Evolutionary conservation across 2,113 vertebrate genomes (phyloP).

Genomic region (Mustela lutreola): DNA sequence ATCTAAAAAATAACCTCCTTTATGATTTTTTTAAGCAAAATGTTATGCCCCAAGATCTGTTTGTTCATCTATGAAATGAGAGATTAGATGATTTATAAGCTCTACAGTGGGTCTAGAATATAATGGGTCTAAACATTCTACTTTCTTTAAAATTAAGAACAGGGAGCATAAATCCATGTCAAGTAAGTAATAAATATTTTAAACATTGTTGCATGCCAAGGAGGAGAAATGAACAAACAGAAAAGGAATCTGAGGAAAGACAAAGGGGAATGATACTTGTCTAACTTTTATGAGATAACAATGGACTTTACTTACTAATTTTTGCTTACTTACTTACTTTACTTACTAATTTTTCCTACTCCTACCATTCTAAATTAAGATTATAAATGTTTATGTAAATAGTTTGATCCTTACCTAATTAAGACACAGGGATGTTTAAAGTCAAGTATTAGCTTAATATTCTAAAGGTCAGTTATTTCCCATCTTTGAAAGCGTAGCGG

Average conservation of each 20-base stretch:
- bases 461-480: neutral
- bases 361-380: neutral
- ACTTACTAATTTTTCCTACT: neutral
- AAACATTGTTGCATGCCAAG: neutral
- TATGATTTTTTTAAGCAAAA: conserved; percentile 50
- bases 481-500: neutral
- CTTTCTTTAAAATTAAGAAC: conserved; percentile 11
- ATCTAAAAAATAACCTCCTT: conserved; percentile 25
- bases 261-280: neutral
- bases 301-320: neutral
- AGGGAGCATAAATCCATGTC: neutral
- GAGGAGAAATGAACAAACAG: neutral
- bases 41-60: neutral
- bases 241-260: neutral
- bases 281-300: neutral
- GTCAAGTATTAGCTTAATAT: neutral
- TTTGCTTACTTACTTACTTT: neutral
- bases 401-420: neutral
- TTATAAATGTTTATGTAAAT: neutral
- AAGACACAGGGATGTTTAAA: neutral
- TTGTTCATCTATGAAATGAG: conserved; percentile 49
- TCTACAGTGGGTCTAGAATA: neutral
- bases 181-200: conserved; percentile 51
- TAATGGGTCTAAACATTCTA: neutral
- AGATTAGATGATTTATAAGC: conserved; percentile 30